These are phyloP conservation scores for Alitta virens DNA, from an alignment of 2,888 invertebrate genomes.

Conservation along the genomic window DNA sequence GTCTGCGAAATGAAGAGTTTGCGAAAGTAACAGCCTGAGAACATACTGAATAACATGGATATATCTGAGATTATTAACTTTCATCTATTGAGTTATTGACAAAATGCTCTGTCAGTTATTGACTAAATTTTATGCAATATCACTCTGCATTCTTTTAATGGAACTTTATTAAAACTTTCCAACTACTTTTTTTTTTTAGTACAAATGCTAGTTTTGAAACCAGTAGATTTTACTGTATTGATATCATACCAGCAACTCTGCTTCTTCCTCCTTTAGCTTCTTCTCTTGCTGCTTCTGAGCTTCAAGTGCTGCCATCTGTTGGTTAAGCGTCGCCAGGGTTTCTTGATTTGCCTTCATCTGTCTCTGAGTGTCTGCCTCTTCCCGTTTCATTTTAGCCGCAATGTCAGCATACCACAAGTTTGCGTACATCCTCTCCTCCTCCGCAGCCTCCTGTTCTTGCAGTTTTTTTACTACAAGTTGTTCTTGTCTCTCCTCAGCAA, in stretches of 20 bases:
- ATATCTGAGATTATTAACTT: too few species aligned
- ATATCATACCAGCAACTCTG: slow-evolving; percentile 43
- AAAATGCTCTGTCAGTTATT: too few species aligned
- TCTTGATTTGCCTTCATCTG: slow-evolving; percentile 46
- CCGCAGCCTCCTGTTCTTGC: slow-evolving; percentile 32
- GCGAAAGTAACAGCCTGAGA: too few species aligned
- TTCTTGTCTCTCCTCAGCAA: slow-evolving; percentile 48
- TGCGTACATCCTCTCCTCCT: slow-evolving; percentile 51
- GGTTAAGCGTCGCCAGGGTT: slow-evolving; percentile 42
- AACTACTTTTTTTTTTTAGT: too few species aligned
- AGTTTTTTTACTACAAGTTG: slow-evolving; percentile 31
- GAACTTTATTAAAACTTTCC: too few species aligned
- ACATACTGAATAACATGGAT: too few species aligned
- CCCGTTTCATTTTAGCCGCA: slow-evolving; percentile 49
- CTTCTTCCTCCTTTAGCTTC: slow-evolving; percentile 51
- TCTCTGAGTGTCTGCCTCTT: slow-evolving; percentile 49
- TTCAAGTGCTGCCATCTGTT: slow-evolving; percentile 54
- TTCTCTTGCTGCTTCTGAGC: slow-evolving; percentile 46
- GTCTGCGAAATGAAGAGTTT: too few species aligned
- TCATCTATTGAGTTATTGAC: too few species aligned
- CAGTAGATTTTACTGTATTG: too few species aligned
- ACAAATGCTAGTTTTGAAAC: too few species aligned
- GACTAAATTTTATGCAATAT: too few species aligned
- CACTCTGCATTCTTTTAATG: too few species aligned
- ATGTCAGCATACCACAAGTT: slow-evolving; percentile 54